Conservation (phyloP, 2,888 invertebrate species). For the Tortrix viridana region DNA sequence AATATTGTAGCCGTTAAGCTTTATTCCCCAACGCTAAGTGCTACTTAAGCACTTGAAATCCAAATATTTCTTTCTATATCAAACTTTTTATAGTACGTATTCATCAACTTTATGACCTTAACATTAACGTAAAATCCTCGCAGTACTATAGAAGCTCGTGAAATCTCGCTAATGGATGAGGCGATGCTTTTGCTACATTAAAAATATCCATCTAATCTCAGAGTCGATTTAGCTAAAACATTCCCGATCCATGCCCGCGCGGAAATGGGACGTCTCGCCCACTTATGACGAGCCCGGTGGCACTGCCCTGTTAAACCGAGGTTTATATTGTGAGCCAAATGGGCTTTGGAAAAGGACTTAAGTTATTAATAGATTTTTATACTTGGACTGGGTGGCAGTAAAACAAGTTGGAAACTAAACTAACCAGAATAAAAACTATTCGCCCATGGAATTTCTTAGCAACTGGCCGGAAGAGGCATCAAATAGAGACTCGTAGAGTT, state of each 20-base stretch:
- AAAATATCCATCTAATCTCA: slow-evolving; percentile 75
- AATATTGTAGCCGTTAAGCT: not conserved
- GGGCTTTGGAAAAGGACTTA: too few relatives aligned
- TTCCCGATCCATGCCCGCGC: slow-evolving; percentile 64
- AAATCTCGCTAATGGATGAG: slow-evolving; percentile 75
- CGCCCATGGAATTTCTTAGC: too few relatives aligned
- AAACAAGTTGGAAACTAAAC: too few relatives aligned
- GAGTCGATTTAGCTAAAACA: slow-evolving; percentile 74
- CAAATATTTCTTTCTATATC: slow-evolving; percentile 22
- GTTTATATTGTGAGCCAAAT: slow-evolving; percentile 16
- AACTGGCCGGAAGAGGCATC: too few relatives aligned
- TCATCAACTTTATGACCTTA: slow-evolving; percentile 52
- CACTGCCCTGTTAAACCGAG: slow-evolving; percentile 34
- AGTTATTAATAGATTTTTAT: too few relatives aligned
- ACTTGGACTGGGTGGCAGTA: too few relatives aligned
- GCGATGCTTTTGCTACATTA: slow-evolving; percentile 61
- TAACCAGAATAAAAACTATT: too few relatives aligned
- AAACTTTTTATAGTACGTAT: slow-evolving; percentile 35
- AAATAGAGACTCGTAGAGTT: too few relatives aligned
- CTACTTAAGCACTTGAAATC: slow-evolving; percentile 31
- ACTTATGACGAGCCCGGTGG: slow-evolving; percentile 56
- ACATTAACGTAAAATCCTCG: slow-evolving; percentile 62
- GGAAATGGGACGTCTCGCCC: slow-evolving; percentile 66
- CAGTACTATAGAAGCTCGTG: slow-evolving; percentile 57
- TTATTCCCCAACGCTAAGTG: not conserved